Evolutionary conservation across 2,888 invertebrate genomes (phyloP), one percentile per base, ranked within the genome.

Genomic region (Scaptomyza reducta): DNA sequence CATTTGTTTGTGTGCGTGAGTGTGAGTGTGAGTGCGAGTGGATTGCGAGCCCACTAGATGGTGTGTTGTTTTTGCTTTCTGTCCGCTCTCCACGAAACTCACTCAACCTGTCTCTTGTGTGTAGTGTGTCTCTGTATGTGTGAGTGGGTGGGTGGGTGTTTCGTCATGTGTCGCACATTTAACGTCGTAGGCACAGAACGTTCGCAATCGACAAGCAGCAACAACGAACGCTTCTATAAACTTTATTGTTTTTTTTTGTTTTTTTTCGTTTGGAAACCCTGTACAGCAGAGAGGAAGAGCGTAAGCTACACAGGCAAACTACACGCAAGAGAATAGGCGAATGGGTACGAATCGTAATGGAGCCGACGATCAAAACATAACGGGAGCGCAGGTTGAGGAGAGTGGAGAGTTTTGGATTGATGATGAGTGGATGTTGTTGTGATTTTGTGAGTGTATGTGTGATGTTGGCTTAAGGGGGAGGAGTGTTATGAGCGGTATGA

Each of bases 181-280:
- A 82, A 66, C 70, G 84, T 75, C 75, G 73, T 71, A 73, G 77
- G 71, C 78, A 75, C 79, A 73, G 70, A 70, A 78, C 76, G 88
- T 76, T 83, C 83, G 81, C 84, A 85, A 88, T 88, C 88, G 88
- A 86, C 84, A 84, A 87, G 88, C 84, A 84, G 88, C 88, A 88
- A 88, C 84, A 84, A 84, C 88, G 83, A 84, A 87, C 88, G 71
- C 55, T 69, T 72, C 42, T 35, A 22, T 35, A 35, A n/a, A 49
- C 2, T 10, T 16, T 14, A 44, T 38, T 50, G 54, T 50, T 53
- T 42, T 55, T 53, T 49, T n/a, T n/a, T n/a, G n/a, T n/a, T n/a
- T n/a, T n/a, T n/a, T n/a, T n/a, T n/a, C n/a, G n/a, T n/a, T 69
- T 50, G 50, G 49, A 46, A 79, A 81, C 79, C 71, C 85, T 84